Base-by-base conservation (phyloP, 2,888 invertebrate genomes). In the Chaetogeoica ovagalla region DNA sequence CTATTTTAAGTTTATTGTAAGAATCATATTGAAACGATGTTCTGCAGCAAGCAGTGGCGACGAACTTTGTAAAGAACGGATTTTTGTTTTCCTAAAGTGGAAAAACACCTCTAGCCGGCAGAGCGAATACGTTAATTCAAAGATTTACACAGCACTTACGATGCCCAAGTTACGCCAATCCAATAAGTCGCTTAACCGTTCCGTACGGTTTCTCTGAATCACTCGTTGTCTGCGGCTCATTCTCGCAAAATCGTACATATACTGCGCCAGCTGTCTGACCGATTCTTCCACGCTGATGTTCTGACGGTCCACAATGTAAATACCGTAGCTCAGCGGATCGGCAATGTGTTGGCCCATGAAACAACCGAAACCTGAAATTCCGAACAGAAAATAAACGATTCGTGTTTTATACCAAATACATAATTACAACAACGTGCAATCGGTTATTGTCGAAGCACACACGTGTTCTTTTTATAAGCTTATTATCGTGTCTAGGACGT, bases 91-190 rank as follows among this genome's bases (percentile, higher is more conserved):
- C 30, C 30, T 30, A 30, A 4, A 4, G 4, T 30, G 30, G 30
- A 30, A 30, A 4, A 30, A 30, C 30, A 30, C 30, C 30, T 30
- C 30, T 30, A 30, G 30, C 30, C 30, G 30, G 4, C 30, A 30
- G n/a, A n/a, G n/a, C n/a, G n/a, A 30, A 30, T 30, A 30, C 30
- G 30, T 4, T 30, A 4, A 30, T 30, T 30, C 4, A 30, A 30
- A 30, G 30, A 30, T 30, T 30, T 30, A 30, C 30, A 30, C 30
- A 4, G 30, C 30, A 90, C 94, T 91, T 88, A 97, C 97, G 85
- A 97, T 93, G 86, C 98, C 98, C 79, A 99, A 90, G 86, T 96
- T 98, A 86, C 96, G 92, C 99, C 99, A 99, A 86, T 99, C 99
- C 82, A 99, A 90, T 68, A 99, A 89, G 86, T 99, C 99, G 84